Evolutionary conservation across 2,797 vertebrate genomes (phyloP).

Genomic region (Heliangelus exortis): DNA sequence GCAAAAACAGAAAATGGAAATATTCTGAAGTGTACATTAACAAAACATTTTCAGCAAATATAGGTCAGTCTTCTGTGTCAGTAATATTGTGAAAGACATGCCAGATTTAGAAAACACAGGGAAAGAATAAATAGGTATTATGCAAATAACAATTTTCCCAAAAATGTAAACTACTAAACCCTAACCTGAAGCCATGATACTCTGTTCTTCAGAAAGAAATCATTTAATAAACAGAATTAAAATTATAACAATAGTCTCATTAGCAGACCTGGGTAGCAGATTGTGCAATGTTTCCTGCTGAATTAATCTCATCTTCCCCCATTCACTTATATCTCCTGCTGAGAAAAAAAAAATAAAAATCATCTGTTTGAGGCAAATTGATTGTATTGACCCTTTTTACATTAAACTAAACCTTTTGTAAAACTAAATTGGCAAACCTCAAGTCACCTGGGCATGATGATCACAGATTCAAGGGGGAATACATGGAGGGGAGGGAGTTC

Average conservation of each 20-base stretch:
- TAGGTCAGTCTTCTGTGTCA: neutral
- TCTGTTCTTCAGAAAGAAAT: neutral
- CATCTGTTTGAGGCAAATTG: neutral
- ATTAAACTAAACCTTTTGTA: conserved; percentile 1
- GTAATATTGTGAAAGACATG: neutral
- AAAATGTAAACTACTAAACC: neutral
- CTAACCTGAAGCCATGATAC: neutral
- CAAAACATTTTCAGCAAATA: neutral
- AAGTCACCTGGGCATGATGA: neutral
- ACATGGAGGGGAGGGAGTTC: accelerated
- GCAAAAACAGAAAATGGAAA: neutral
- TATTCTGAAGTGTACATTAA: neutral
- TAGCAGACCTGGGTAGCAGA: neutral
- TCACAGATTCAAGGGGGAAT: neutral
- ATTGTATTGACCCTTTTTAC: conserved; percentile 8
- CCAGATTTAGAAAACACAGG: neutral
- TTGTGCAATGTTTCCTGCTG: neutral
- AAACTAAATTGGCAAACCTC: neutral
- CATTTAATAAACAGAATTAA: neutral
- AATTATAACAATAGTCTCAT: neutral
- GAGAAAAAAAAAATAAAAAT: neutral
- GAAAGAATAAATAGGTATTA: neutral
- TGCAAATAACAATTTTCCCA: neutral
- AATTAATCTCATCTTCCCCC: neutral
- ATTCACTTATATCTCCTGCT: neutral